phyloP scores from a whole-genome alignment of 2,888 invertebrate genomes.

The Chrysolina haemoptera region DNA sequence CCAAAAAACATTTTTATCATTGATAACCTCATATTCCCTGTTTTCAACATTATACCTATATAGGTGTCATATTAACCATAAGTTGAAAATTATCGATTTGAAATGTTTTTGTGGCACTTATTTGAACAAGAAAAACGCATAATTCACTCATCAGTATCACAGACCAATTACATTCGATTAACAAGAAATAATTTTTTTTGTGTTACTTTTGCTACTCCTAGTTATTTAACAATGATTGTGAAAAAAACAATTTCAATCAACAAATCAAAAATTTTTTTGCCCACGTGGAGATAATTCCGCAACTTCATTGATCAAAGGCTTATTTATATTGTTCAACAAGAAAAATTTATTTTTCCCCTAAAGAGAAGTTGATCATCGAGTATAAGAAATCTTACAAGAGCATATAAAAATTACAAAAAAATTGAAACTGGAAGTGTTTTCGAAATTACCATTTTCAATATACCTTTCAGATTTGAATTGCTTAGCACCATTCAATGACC shows the following conservation, averaged over 20 bases:
- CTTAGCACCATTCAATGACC: not conserved
- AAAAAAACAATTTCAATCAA: not conserved
- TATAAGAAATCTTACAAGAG: too few species aligned
- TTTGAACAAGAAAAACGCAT: not conserved
- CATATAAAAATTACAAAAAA: too few species aligned
- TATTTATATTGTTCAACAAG: too few species aligned
- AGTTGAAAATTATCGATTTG: not conserved
- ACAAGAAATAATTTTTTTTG: not conserved
- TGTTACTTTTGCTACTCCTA: not conserved
- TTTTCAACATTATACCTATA: too few species aligned
- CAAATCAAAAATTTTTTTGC: too few species aligned
- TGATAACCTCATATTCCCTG: too few species aligned
- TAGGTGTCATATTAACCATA: not conserved
- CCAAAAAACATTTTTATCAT: too few species aligned
- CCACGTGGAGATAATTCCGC: too few species aligned
- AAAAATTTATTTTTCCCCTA: too few species aligned
- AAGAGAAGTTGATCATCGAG: too few species aligned
- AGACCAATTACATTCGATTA: not conserved
- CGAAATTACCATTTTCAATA: not conserved
- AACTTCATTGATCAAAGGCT: too few species aligned
- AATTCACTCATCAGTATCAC: slow-evolving; percentile 1
- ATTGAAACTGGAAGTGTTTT: too few species aligned
- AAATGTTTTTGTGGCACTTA: not conserved
- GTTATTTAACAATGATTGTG: not conserved
- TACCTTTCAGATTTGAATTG: not conserved